Evolutionary conservation across 2,113 vertebrate species (phyloP), one percentile per base, ranked within the genome.

Genomic region (Alaudala cheleensis): DNA sequence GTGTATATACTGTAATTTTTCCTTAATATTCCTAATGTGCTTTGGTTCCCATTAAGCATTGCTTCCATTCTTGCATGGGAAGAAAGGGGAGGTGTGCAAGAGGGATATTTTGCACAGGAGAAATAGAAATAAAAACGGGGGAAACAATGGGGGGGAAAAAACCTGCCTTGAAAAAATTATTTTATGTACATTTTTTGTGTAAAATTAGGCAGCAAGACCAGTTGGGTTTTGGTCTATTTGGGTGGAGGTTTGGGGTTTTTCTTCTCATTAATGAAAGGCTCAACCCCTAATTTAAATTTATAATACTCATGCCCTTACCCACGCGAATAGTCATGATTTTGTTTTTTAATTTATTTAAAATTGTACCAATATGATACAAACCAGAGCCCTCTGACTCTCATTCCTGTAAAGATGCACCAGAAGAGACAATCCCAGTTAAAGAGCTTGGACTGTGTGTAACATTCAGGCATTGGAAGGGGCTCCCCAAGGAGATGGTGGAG

Each of bases 1-100:
- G 94, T 58, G 85, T 95, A 95, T 83, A n/a, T 92, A 86, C 95
- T 97, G 95, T 97, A 97, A 95, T 97, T 96, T 95, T 96, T 96
- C 97, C 93, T 96, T 98, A 97, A 97, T 98, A 97, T 98, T 98
- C 97, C 96, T 97, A 97, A 97, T 95, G 95, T 96, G 97, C 95
- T 96, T 98, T 97, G 96, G 96, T 95, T 97, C 97, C 95, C 97
- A 97, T 97, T 97, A 98, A 97, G 85, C 95, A 80, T 96, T 94
- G 93, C 97, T 97, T 97, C 94, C 92, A 92, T 79, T 96, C 90
- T 73, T 67, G 39, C 87, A 92, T 82, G 85, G 83, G 92, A 96
- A 96, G 93, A 80, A 72, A 62, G 17, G 47, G 69, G 60, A 93
- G 85, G 78, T 71, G 66, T 87, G 86, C 95, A 94, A 93, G 57